phyloP scores from a whole-genome alignment of 2,113 vertebrate genomes.

The Toxotes chatareus region DNA sequence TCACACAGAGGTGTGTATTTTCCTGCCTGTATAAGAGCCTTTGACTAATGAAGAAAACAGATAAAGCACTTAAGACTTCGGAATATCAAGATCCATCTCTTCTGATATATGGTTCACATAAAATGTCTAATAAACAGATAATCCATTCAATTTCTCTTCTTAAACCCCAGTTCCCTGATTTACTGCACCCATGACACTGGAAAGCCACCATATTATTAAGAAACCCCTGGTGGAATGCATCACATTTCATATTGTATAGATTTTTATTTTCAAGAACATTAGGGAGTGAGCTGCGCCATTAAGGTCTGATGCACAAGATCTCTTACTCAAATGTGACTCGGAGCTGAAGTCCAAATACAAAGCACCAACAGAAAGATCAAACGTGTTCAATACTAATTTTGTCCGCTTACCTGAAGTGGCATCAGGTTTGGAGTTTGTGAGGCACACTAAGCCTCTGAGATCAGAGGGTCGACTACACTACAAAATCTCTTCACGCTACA shows the following conservation, averaged over 20 bases:
- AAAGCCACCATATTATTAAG: slow-evolving; percentile 49
- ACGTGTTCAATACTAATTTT: neutral
- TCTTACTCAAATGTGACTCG: neutral
- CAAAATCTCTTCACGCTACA: neutral
- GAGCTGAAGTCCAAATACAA: neutral
- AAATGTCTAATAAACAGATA: slow-evolving; percentile 83
- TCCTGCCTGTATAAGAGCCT: slow-evolving; percentile 41
- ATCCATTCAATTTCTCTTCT: slow-evolving; percentile 63
- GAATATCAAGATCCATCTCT: slow-evolving; percentile 70
- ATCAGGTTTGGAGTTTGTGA: neutral
- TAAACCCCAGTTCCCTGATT: slow-evolving; percentile 60
- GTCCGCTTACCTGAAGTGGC: neutral
- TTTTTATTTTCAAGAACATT: slow-evolving; percentile 50
- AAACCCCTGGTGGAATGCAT: slow-evolving; percentile 40
- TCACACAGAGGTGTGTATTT: slow-evolving; percentile 18
- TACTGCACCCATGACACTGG: slow-evolving; percentile 50
- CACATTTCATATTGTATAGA: slow-evolving; percentile 41
- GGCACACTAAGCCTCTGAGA: neutral
- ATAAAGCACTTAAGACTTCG: slow-evolving; percentile 62
- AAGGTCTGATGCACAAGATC: slow-evolving; percentile 2
- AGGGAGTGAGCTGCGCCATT: slow-evolving; percentile 17
- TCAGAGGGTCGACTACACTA: neutral
- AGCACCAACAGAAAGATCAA: neutral
- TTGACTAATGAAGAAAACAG: slow-evolving; percentile 84
- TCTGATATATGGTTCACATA: slow-evolving; percentile 72